Percentiles rank a stretch among this genome's conserved stretches.
phyloP scores from a whole-genome alignment of 2,113 vertebrate species.

The Calidris pugnax region DNA sequence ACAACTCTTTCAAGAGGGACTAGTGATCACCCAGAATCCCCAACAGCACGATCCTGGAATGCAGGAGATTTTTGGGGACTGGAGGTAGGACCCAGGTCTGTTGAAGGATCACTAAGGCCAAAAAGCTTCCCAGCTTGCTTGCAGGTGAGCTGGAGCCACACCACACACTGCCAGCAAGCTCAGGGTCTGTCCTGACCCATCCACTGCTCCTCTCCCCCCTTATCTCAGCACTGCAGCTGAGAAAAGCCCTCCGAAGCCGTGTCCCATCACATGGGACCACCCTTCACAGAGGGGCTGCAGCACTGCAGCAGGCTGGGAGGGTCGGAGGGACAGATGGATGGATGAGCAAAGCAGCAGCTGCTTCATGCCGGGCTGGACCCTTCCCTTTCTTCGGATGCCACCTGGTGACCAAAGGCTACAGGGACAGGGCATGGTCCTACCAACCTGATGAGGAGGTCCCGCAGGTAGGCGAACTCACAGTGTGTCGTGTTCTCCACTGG shows the following conservation, averaged over 20 bases:
- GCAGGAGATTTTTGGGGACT: not conserved
- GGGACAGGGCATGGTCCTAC: not conserved
- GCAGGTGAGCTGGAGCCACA: not conserved
- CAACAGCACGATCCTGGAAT: accelerated
- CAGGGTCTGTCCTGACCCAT: not conserved
- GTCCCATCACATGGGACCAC: accelerated
- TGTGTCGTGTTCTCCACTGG: slow-evolving; percentile 96
- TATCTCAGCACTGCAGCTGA: not conserved
- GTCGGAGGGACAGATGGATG: not conserved
- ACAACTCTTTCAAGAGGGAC: not conserved
- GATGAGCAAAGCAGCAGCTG: not conserved
- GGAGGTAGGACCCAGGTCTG: not conserved
- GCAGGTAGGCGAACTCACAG: slow-evolving; percentile 97
- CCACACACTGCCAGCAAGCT: not conserved
- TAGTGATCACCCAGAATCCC: accelerated
- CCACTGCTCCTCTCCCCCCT: not conserved
- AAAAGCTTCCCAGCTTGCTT: not conserved
- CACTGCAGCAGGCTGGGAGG: not conserved
- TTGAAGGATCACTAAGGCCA: not conserved
- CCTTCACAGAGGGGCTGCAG: not conserved
- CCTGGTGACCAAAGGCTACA: not conserved
- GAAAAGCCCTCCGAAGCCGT: not conserved
- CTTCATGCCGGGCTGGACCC: not conserved
- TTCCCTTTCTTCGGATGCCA: not conserved
- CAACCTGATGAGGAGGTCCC: slow-evolving; percentile 97